Evolutionary conservation across 2,113 vertebrate genomes (phyloP).

Genomic region (Oenanthe oenanthe): DNA sequence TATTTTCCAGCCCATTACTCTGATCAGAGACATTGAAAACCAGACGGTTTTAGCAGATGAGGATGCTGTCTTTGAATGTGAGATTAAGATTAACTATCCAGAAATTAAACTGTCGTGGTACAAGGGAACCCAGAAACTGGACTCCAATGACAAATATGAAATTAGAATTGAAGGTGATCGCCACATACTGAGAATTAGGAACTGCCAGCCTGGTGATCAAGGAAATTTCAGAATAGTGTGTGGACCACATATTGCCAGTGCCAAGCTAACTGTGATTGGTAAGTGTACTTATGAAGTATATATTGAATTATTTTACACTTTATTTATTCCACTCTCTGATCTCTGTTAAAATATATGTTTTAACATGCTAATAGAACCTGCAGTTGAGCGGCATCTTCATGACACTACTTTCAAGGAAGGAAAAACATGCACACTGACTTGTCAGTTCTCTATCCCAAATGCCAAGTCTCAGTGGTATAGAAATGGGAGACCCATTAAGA

Average conservation of each 20-base stretch:
- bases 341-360: constrained; percentile 24
- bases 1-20: constrained; percentile 87
- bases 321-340: neutral
- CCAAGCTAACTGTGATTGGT: constrained; percentile 91
- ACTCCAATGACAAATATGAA: constrained; percentile 86
- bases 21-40: constrained; percentile 90
- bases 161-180: constrained; percentile 84
- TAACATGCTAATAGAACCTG: constrained; percentile 79
- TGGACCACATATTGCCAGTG: constrained; percentile 94
- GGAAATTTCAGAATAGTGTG: constrained; percentile 95
- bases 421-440: constrained; percentile 86
- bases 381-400: constrained; percentile 89
- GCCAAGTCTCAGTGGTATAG: constrained; percentile 91
- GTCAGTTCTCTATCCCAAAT: constrained; percentile 94
- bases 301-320: neutral
- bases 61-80: constrained; percentile 88
- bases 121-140: constrained; percentile 93
- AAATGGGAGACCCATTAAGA: constrained; percentile 88
- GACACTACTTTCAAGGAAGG: constrained; percentile 92
- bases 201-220: constrained; percentile 87
- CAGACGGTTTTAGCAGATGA: constrained; percentile 82
- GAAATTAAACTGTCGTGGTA: constrained; percentile 97
- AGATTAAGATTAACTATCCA: constrained; percentile 94
- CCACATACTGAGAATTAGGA: constrained; percentile 86
- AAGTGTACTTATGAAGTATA: constrained; percentile 59